phyloP scores from a whole-genome alignment of 1,140 invertebrate genomes.

The Drosophila chauvacae region DNA sequence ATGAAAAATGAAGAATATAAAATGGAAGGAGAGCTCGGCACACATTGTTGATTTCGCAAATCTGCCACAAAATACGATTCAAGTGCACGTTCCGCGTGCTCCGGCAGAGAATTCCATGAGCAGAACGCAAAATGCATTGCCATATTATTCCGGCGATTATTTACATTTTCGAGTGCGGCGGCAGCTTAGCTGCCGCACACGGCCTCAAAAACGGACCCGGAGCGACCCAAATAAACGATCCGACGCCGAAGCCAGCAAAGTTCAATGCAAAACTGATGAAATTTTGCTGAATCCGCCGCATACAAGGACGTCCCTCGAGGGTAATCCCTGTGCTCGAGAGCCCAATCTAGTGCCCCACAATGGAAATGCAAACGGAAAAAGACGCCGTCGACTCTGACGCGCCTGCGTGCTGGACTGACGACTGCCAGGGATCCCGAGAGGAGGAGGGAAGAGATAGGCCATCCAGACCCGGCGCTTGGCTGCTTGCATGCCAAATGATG shows the following conservation, averaged over 20 bases:
- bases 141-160: conserved; percentile 29
- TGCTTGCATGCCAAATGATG: conserved; percentile 48
- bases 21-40: conserved; percentile 27
- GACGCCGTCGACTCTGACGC: conserved; percentile 28
- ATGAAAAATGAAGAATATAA: not conserved
- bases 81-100: conserved; percentile 41
- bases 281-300: conserved; percentile 1
- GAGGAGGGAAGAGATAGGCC: not conserved
- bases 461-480: not conserved
- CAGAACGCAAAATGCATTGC: conserved; percentile 1
- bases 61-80: conserved; percentile 20
- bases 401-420: conserved; percentile 47
- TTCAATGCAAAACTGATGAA: conserved; percentile 26
- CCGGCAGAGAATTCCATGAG: conserved; percentile 2
- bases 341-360: not conserved
- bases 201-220: conserved; percentile 11
- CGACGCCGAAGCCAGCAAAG: conserved; percentile 11
- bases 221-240: conserved; percentile 16
- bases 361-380: conserved; percentile 33
- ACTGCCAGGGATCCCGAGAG: conserved; percentile 4
- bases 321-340: not conserved
- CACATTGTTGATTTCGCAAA: conserved; percentile 31
- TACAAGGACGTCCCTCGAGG: conserved; percentile 8
- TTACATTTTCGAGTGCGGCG: conserved; percentile 22
- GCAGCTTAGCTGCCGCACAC: not conserved